Conservation (phyloP, 2,113 vertebrate genomes). For the Dryoscopus gambensis region DNA sequence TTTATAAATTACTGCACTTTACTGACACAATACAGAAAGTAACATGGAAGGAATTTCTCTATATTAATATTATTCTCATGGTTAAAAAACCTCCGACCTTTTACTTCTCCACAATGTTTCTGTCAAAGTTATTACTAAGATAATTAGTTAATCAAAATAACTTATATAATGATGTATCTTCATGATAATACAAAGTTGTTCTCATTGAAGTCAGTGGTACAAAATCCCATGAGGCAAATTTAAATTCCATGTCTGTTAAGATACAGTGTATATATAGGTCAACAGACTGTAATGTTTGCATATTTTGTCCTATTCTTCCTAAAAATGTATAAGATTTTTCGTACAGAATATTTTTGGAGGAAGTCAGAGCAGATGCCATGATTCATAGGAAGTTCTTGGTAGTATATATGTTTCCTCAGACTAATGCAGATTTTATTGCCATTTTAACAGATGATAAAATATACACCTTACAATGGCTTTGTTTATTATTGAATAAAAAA, state of each 20-base stretch:
- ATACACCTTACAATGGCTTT: background rate
- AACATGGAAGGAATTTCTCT: background rate
- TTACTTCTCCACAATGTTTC: background rate
- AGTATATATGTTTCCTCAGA: background rate
- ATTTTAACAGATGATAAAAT: background rate
- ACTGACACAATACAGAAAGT: background rate
- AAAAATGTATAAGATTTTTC: background rate
- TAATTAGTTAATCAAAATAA: background rate
- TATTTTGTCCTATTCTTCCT: background rate
- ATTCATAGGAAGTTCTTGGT: background rate
- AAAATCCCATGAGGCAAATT: background rate
- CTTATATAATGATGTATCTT: background rate
- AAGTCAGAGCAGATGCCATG: background rate
- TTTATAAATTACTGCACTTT: background rate
- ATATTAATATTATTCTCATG: background rate
- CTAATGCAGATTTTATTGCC: background rate
- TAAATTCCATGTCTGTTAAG: background rate
- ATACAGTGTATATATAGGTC: background rate
- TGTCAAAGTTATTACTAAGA: background rate
- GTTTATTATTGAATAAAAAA: background rate
- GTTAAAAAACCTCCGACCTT: background rate
- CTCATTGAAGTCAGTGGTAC: background rate
- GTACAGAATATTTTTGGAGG: background rate
- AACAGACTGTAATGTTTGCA: background rate
- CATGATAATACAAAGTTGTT: background rate